Conservation (phyloP, 2,797 vertebrate species). For the Natrix natrix region DNA sequence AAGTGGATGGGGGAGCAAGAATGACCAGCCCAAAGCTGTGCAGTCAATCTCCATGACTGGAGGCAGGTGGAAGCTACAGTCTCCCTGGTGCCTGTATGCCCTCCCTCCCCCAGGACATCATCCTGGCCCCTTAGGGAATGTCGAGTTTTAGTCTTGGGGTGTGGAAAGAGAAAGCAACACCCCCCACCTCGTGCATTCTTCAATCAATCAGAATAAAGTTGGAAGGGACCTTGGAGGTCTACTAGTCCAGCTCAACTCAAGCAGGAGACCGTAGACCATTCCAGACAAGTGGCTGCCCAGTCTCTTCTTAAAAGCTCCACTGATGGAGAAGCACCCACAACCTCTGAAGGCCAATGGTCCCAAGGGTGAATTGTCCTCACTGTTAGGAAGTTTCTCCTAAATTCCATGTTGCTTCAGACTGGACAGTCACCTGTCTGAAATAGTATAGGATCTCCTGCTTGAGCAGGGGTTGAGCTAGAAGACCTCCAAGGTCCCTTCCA, state of each 20-base stretch:
- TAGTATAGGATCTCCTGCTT: neutral
- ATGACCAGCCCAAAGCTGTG: neutral
- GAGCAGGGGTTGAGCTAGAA: neutral
- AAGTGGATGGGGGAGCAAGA: neutral
- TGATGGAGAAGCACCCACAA: neutral
- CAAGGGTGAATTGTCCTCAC: neutral
- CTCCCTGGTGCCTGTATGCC: neutral
- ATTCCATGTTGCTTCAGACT: neutral
- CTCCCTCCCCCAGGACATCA: neutral
- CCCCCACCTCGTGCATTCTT: neutral
- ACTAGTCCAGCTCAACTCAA: neutral
- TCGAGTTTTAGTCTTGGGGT: neutral
- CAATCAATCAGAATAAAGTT: neutral
- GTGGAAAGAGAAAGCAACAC: neutral
- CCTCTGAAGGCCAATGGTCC: neutral
- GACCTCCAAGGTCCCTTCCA: neutral
- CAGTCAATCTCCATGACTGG: neutral
- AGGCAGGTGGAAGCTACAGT: neutral
- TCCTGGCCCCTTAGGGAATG: neutral
- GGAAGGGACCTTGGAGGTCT: neutral
- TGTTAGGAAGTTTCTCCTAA: neutral
- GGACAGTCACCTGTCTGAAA: neutral
- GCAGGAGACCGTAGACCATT: neutral
- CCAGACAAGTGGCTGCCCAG: neutral
- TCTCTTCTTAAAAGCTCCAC: neutral